Percentiles rank a stretch among this genome's conserved stretches.
Conservation (phyloP, 2,888 invertebrate species). For the Amphipyra tragopoginis region DNA sequence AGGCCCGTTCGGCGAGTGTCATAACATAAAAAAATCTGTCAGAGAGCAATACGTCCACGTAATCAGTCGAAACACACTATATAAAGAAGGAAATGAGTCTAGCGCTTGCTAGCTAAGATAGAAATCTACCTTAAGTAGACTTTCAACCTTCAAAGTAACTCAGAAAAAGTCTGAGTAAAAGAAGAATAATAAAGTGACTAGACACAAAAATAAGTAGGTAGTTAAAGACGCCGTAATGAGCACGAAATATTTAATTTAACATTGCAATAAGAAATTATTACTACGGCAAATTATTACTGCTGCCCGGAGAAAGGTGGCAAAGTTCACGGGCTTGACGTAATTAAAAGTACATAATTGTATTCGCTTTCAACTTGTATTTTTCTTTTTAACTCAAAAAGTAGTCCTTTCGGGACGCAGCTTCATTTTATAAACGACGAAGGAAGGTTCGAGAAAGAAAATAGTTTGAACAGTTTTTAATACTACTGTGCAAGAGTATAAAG, state of each 20-base stretch:
- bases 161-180: no score
- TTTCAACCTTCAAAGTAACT: no score
- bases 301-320: background rate
- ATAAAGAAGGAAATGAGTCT: no score
- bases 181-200: no score
- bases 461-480: background rate
- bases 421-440: background rate
- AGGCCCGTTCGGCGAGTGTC: no score
- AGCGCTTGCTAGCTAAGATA: no score
- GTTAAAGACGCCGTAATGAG: background rate
- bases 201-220: background rate
- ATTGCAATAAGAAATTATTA: background rate
- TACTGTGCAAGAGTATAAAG: no score
- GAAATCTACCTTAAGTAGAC: no score
- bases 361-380: background rate
- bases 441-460: background rate
- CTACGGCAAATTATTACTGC: background rate
- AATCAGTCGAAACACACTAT: no score
- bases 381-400: background rate
- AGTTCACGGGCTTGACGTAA: background rate
- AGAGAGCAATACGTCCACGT: no score
- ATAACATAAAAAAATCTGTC: no score
- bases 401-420: background rate
- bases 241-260: background rate
- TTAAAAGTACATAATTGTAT: background rate